phyloP scores from a whole-genome alignment of 2,888 invertebrate genomes.

The Sylvicola fuscatus region DNA sequence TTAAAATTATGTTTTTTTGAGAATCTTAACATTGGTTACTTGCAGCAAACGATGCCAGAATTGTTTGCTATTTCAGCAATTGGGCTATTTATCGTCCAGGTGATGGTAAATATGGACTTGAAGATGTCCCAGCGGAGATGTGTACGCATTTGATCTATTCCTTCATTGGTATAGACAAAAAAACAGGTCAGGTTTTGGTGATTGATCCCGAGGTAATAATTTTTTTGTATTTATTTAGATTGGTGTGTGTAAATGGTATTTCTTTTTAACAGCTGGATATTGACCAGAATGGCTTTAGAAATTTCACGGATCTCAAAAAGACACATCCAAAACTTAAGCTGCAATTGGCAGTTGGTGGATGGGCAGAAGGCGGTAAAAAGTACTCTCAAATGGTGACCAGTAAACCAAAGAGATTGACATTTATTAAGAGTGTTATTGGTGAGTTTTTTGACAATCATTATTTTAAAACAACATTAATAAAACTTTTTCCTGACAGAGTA shows the following conservation, averaged over 20 bases:
- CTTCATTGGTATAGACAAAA: constrained; percentile 68
- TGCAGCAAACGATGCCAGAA: constrained; percentile 28
- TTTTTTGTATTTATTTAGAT: no score
- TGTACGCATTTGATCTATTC: constrained; percentile 80
- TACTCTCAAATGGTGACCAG: constrained; percentile 64
- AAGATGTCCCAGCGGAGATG: constrained; percentile 60
- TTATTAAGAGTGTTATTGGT: constrained; percentile 58
- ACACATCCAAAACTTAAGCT: constrained; percentile 54
- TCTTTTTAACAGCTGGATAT: constrained; percentile 58
- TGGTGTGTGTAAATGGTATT: no score
- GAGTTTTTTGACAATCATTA: constrained; percentile 15
- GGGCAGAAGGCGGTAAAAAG: constrained; percentile 78
- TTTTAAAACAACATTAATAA: neutral
- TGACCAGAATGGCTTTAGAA: constrained; percentile 51
- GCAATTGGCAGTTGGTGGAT: constrained; percentile 69
- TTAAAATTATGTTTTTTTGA: no score
- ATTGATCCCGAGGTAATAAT: constrained; percentile 66
- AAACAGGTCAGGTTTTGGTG: constrained; percentile 51
- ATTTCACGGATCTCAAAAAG: constrained; percentile 52
- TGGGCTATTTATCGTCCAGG: constrained; percentile 69
- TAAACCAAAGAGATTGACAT: constrained; percentile 42
- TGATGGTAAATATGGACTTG: constrained; percentile 59
- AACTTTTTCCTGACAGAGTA: constrained; percentile 27
- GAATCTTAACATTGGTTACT: neutral
- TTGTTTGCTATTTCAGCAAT: constrained; percentile 35